phyloP scores from a whole-genome alignment of 2,888 invertebrate genomes.

The Drosophila ustulata region DNA sequence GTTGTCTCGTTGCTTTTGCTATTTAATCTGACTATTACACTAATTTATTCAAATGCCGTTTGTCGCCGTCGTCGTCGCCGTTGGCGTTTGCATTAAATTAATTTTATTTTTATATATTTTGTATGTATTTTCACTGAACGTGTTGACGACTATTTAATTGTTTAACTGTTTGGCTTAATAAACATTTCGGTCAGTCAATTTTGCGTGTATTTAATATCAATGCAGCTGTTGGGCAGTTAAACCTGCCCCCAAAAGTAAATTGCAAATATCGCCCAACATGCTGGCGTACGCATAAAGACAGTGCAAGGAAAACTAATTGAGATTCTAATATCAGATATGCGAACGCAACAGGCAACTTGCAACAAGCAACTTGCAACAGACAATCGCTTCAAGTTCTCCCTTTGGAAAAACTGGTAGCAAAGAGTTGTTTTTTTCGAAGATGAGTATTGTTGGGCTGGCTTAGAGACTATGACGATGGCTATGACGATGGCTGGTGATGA shows the following conservation, averaged over 20 bases:
- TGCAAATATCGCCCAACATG: slow-evolving; percentile 55
- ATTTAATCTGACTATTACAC: slow-evolving; percentile 76
- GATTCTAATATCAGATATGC: slow-evolving; percentile 79
- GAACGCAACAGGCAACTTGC: slow-evolving; percentile 18
- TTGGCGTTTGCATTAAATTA: slow-evolving; percentile 60
- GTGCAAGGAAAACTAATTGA: slow-evolving; percentile 76
- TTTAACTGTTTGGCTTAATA: not conserved
- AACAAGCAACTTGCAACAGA: slow-evolving; percentile 15
- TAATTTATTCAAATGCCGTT: slow-evolving; percentile 78
- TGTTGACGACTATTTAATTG: slow-evolving; percentile 48
- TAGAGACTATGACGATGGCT: slow-evolving; percentile 9
- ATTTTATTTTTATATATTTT: slow-evolving; percentile 29
- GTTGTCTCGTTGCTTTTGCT: slow-evolving; percentile 31
- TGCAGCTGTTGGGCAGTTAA: slow-evolving; percentile 35
- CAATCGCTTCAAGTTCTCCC: slow-evolving; percentile 32
- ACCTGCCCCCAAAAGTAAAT: slow-evolving; percentile 66
- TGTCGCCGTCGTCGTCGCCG: slow-evolving; percentile 54
- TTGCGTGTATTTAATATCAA: not conserved
- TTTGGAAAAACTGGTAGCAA: slow-evolving; percentile 68
- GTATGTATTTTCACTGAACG: slow-evolving; percentile 54
- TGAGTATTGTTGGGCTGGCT: slow-evolving; percentile 19
- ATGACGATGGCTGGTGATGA: slow-evolving; percentile 60
- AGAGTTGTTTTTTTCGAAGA: slow-evolving; percentile 57
- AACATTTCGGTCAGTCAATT: no score
- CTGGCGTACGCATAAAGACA: slow-evolving; percentile 62